A percentile compares a stretch with the other conserved stretches of the same genome.
Conservation (phyloP, 2,113 vertebrate species). For the Clinocottus analis region DNA sequence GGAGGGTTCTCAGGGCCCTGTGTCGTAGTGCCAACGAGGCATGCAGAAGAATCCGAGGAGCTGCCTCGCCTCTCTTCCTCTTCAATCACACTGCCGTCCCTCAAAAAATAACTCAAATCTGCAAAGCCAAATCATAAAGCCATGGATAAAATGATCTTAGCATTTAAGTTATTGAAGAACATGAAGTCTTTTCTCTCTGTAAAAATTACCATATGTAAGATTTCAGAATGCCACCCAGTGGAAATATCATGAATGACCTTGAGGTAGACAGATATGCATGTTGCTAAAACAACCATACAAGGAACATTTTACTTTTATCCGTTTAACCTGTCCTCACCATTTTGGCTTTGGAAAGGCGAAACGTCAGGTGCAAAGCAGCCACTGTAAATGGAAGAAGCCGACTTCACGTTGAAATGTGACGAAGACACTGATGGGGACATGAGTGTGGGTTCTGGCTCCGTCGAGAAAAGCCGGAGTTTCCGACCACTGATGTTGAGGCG, state of each 20-base stretch:
- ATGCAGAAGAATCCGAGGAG: slow-evolving; percentile 89
- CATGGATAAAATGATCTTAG: not conserved
- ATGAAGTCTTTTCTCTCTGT: not conserved
- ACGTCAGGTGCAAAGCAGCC: slow-evolving; percentile 74
- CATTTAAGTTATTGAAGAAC: not conserved
- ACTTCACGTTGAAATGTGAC: slow-evolving; percentile 76
- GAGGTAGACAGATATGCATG: not conserved
- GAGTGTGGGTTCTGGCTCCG: slow-evolving; percentile 56
- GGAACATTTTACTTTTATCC: not conserved
- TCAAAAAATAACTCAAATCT: slow-evolving; percentile 82
- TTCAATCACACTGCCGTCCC: slow-evolving; percentile 83
- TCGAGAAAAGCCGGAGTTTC: slow-evolving; percentile 87
- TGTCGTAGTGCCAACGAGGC: slow-evolving; percentile 93
- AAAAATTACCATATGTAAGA: not conserved
- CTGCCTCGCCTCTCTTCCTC: slow-evolving; percentile 83
- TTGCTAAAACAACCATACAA: not conserved
- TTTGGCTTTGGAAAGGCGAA: slow-evolving; percentile 67
- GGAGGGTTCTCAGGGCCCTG: slow-evolving; percentile 75
- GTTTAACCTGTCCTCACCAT: slow-evolving; percentile 43
- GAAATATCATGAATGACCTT: slow-evolving; percentile 2
- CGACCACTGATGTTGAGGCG: slow-evolving; percentile 91
- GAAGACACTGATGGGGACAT: slow-evolving; percentile 60
- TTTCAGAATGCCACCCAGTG: slow-evolving; percentile 35
- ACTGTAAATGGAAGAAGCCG: slow-evolving; percentile 68
- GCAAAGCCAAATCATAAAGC: slow-evolving; percentile 32